phyloP scores from a whole-genome alignment of 2,797 vertebrate genomes.

The Valencia hispanica region DNA sequence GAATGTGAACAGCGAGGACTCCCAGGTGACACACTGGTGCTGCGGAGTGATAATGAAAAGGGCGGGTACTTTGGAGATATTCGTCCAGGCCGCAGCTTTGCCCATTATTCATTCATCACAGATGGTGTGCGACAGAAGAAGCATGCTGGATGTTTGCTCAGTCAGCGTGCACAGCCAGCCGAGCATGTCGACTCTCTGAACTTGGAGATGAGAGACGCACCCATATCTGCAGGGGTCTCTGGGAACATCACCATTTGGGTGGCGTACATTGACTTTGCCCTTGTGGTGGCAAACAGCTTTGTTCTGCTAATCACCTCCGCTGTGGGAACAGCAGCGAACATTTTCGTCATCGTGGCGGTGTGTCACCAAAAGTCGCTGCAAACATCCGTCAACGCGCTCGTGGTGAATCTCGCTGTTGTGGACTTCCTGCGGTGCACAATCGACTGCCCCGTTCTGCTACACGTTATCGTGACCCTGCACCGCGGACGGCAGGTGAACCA shows the following conservation, averaged over 20 bases:
- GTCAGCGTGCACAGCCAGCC: background rate
- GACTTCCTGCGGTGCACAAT: slow-evolving; percentile 74
- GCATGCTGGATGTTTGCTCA: slow-evolving; percentile 2
- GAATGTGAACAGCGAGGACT: slow-evolving; percentile 68
- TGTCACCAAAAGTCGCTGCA: slow-evolving; percentile 76
- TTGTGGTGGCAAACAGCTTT: slow-evolving; percentile 66
- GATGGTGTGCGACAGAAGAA: slow-evolving; percentile 6
- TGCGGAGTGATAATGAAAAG: slow-evolving; percentile 80
- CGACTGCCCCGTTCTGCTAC: slow-evolving; percentile 79
- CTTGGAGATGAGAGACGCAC: slow-evolving; percentile 71
- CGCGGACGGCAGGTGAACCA: slow-evolving; percentile 31
- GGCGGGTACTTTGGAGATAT: slow-evolving; percentile 63
- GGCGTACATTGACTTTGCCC: slow-evolving; percentile 47
- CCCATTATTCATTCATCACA: slow-evolving; percentile 33
- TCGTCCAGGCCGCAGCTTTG: slow-evolving; percentile 55
- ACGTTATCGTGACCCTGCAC: slow-evolving; percentile 55
- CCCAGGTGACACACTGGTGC: slow-evolving; percentile 70
- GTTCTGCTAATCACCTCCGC: slow-evolving; percentile 70
- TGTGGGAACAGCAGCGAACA: slow-evolving; percentile 76
- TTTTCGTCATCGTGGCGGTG: slow-evolving; percentile 80
- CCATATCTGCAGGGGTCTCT: slow-evolving; percentile 41
- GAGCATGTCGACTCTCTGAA: slow-evolving; percentile 48
- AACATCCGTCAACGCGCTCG: slow-evolving; percentile 78
- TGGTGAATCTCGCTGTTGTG: slow-evolving; percentile 80
- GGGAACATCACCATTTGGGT: slow-evolving; percentile 63